phyloP scores from a whole-genome alignment of 2,113 vertebrate genomes.

The Elephantulus edwardii region DNA sequence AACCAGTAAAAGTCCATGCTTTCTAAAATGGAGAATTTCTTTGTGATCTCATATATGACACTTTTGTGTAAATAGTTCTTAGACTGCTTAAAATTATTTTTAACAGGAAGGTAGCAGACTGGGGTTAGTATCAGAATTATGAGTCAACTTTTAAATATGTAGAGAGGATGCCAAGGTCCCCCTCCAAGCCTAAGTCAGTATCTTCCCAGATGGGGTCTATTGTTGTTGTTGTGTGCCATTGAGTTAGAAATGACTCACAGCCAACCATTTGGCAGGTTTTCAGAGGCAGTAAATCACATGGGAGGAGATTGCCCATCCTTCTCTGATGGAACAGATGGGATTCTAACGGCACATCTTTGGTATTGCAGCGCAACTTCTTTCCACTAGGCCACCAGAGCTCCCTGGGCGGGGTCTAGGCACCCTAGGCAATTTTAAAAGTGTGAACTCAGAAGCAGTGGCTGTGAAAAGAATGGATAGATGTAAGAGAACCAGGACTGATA shows the following conservation, averaged over 20 bases:
- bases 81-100: not conserved
- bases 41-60: not conserved
- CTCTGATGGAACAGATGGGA: too few relatives aligned
- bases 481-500: not conserved
- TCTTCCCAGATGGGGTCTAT: not conserved
- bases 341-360: too few relatives aligned
- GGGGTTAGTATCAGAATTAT: not conserved
- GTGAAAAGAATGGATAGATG: rapidly evolving
- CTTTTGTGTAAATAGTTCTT: not conserved
- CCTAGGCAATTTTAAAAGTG: too few relatives aligned
- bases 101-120: not conserved
- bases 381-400: too few relatives aligned
- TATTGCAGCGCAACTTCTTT: too few relatives aligned
- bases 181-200: not conserved
- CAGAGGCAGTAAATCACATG: too few relatives aligned
- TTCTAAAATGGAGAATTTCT: not conserved
- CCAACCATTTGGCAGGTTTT: too few relatives aligned
- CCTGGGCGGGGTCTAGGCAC: too few relatives aligned
- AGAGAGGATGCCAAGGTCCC: not conserved
- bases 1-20: not conserved
- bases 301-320: too few relatives aligned
- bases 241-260: too few relatives aligned
- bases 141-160: not conserved
- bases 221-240: too few relatives aligned
- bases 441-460: too few relatives aligned